phyloP scores from a whole-genome alignment of 2,113 vertebrate genomes.

The Zosterops pallidus region DNA sequence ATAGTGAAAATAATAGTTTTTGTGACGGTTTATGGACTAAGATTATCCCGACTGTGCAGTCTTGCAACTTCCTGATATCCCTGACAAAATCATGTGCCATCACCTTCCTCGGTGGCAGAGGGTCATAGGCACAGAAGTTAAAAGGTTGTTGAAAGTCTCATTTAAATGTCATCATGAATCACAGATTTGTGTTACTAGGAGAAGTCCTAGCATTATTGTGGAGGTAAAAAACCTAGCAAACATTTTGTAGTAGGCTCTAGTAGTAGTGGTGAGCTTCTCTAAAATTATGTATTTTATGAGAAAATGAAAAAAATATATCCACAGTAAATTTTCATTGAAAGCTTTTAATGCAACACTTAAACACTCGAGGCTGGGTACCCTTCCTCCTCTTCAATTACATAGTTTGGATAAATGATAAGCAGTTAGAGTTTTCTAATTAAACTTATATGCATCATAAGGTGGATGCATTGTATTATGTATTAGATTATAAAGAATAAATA shows the following conservation, averaged over 20 bases:
- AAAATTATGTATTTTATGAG: background rate
- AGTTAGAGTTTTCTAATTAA: constrained; percentile 68
- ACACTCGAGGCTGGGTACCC: constrained; percentile 14
- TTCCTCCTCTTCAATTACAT: constrained; percentile 43
- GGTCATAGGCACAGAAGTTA: background rate
- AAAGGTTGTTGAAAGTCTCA: background rate
- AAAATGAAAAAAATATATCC: background rate
- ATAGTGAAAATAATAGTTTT: background rate
- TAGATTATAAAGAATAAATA: constrained; percentile 53
- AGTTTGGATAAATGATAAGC: constrained; percentile 55
- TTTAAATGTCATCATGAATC: background rate
- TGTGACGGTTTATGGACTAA: background rate
- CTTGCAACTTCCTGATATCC: background rate
- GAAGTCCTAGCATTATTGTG: background rate
- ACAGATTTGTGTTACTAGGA: background rate
- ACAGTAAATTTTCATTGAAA: constrained; percentile 50
- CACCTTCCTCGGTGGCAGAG: background rate
- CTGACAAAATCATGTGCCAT: background rate
- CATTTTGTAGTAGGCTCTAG: background rate
- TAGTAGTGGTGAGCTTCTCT: background rate
- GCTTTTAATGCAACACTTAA: constrained; percentile 39
- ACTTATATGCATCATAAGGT: constrained; percentile 53
- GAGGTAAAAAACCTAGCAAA: rapidly evolving
- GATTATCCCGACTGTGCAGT: background rate
- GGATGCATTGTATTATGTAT: constrained; percentile 38